Conservation (phyloP, 2,113 vertebrate genomes). For the Turdus rufiventris region DNA sequence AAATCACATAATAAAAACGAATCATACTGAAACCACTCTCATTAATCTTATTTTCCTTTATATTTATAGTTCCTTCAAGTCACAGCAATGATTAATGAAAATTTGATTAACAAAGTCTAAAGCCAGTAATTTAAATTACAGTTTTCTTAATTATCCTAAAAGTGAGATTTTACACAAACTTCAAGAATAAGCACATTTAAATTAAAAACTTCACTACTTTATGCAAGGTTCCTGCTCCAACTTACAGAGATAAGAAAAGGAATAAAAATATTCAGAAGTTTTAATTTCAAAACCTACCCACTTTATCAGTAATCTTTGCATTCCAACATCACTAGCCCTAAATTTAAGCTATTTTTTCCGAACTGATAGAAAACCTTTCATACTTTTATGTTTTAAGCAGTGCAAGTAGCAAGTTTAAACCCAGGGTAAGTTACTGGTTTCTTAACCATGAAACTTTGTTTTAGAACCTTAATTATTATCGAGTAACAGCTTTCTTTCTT, state of each 20-base stretch:
- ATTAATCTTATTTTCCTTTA: background rate
- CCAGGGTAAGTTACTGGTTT: background rate
- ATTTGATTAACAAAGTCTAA: background rate
- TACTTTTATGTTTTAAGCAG: background rate
- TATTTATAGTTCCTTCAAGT: background rate
- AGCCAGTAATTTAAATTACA: background rate
- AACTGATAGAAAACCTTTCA: background rate
- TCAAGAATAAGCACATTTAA: background rate
- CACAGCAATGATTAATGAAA: background rate
- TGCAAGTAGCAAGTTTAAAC: background rate
- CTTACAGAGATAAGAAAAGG: background rate
- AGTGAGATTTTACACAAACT: background rate
- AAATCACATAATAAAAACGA: background rate
- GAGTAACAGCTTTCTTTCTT: background rate
- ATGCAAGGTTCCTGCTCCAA: background rate
- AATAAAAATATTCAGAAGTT: background rate
- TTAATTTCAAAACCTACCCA: background rate
- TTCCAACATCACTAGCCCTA: background rate
- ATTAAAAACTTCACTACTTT: background rate
- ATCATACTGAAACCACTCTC: background rate
- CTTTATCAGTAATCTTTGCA: background rate
- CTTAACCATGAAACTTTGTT: background rate
- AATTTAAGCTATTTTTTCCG: background rate
- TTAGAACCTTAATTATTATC: background rate
- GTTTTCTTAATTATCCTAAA: background rate